A percentile compares a stretch with the other conserved stretches of the same genome.
These are phyloP conservation scores for Noturus placidus DNA, from an alignment of 2,113 vertebrate species.

Conservation along the genomic window DNA sequence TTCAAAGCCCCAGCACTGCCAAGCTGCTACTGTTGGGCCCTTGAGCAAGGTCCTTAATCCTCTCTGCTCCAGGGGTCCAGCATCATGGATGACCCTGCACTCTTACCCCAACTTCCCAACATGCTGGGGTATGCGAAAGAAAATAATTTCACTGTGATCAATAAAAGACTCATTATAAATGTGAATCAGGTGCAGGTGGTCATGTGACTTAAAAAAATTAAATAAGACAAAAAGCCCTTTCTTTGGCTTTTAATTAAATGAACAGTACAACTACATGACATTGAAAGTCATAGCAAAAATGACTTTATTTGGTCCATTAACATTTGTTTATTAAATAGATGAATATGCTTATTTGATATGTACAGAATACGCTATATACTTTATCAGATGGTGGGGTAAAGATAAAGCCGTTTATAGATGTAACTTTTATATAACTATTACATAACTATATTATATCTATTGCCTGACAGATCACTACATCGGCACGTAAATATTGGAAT, in stretches of 20 bases:
- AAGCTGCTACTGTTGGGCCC: too few species aligned
- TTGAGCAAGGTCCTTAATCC: too few species aligned
- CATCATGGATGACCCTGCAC: too few species aligned
- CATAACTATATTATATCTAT: not conserved
- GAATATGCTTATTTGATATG: not conserved
- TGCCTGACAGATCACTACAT: not conserved
- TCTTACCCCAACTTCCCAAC: too few species aligned
- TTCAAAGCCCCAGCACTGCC: too few species aligned
- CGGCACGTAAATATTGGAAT: too few species aligned
- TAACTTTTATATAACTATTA: not conserved
- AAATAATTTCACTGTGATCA: too few species aligned
- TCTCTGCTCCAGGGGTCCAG: too few species aligned
- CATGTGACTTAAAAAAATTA: not conserved
- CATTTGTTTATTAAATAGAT: not conserved
- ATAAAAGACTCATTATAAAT: too few species aligned
- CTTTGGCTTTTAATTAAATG: slow-evolving; percentile 1
- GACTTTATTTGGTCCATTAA: not conserved
- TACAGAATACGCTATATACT: too few species aligned
- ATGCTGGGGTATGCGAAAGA: too few species aligned
- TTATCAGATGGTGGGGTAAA: not conserved
- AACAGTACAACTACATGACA: not conserved
- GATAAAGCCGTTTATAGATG: not conserved
- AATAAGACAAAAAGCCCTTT: not conserved
- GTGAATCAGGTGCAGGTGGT: too few species aligned
- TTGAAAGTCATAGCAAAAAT: not conserved